Evolutionary conservation across 2,888 invertebrate genomes (phyloP).

Genomic region (Sclerodermus sp.): DNA sequence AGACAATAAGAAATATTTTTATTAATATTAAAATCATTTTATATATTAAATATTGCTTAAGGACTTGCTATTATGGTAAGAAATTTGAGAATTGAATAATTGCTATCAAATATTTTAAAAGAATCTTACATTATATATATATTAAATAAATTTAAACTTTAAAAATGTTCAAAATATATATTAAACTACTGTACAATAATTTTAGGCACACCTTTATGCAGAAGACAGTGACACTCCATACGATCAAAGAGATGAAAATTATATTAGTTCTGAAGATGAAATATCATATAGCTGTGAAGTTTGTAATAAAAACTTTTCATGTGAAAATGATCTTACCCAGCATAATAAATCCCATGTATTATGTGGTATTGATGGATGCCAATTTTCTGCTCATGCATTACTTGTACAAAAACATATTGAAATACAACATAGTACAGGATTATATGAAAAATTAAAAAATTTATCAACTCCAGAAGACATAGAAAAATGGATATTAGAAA

Average conservation of each 20-base stretch:
- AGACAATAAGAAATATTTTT: too few relatives aligned
- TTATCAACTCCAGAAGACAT: constrained; percentile 80
- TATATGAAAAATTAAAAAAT: constrained; percentile 77
- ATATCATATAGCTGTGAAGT: constrained; percentile 69
- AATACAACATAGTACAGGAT: constrained; percentile 82
- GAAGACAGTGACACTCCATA: constrained; percentile 30
- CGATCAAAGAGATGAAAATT: constrained; percentile 39
- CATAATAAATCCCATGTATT: constrained; percentile 76
- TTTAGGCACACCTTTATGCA: constrained; percentile 19
- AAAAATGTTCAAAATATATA: too few relatives aligned
- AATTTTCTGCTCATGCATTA: constrained; percentile 76
- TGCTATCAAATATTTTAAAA: too few relatives aligned
- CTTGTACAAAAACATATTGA: constrained; percentile 79
- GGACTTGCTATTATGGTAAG: too few relatives aligned
- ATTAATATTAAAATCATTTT: too few relatives aligned
- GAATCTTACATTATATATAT: too few relatives aligned
- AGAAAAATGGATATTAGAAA: constrained; percentile 79
- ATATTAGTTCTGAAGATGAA: constrained; percentile 29
- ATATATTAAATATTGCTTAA: too few relatives aligned
- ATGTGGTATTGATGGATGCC: constrained; percentile 81
- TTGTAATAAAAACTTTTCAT: constrained; percentile 78
- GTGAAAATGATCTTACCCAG: constrained; percentile 62
- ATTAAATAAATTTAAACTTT: too few relatives aligned
- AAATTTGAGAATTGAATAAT: too few relatives aligned
- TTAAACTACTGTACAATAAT: too few relatives aligned